Percentiles rank a stretch among this genome's conserved stretches.
These are phyloP conservation scores for Tetragonula carbonaria DNA, from an alignment of 2,888 invertebrate genomes.

Conservation along the genomic window DNA sequence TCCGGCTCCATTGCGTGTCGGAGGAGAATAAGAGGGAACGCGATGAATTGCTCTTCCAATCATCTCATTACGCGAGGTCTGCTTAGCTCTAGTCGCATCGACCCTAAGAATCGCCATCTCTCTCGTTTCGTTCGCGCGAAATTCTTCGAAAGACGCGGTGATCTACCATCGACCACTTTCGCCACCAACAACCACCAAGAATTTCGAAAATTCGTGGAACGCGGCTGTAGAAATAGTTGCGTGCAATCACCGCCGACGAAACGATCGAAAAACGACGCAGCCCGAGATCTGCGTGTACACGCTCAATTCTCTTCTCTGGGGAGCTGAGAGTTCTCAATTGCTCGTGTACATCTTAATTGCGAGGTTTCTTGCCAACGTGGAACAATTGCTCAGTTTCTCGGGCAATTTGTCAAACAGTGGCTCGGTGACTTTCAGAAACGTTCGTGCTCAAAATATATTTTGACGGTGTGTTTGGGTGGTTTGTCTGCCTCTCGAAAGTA, in stretches of 20 bases:
- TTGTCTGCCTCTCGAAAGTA: background rate
- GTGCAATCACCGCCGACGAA: constrained; percentile 9
- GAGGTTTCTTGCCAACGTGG: background rate
- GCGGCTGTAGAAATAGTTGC: constrained; percentile 3
- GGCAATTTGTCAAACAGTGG: background rate
- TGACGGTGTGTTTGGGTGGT: background rate
- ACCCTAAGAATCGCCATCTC: constrained; percentile 23
- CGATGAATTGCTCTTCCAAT: constrained; percentile 77
- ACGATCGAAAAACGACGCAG: constrained; percentile 9
- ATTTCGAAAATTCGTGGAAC: constrained; percentile 19
- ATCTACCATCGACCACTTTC: background rate
- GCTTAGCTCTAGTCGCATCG: constrained; percentile 46
- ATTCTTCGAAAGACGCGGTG: constrained; percentile 20
- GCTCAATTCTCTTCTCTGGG: background rate
- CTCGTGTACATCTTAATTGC: constrained; percentile 9
- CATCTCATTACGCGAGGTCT: constrained; percentile 74
- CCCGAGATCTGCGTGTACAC: background rate
- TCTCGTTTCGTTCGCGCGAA: constrained; percentile 46
- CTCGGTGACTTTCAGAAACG: background rate
- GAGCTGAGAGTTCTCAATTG: background rate
- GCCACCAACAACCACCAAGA: background rate
- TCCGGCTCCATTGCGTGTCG: constrained; percentile 57
- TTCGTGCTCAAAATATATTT: background rate
- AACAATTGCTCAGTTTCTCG: background rate
- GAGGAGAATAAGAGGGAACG: constrained; percentile 70